Percentiles rank a stretch among this genome's conserved stretches.
Evolutionary conservation across 2,888 invertebrate species (phyloP).

Genomic region (Dolichomitus sp.): DNA sequence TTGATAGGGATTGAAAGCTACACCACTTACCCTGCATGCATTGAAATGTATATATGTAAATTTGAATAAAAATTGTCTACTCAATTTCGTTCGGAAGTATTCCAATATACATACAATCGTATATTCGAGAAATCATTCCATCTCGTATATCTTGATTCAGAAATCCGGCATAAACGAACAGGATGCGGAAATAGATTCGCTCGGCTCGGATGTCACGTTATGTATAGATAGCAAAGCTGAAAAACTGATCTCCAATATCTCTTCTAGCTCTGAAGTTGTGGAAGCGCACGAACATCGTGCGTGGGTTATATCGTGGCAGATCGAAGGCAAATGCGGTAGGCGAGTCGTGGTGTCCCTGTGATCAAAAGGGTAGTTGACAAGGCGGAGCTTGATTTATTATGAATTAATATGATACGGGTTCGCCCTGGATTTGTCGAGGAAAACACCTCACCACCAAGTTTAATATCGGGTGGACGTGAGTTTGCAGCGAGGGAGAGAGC

Average conservation of each 20-base stretch:
- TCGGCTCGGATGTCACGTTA: slow-evolving; percentile 27
- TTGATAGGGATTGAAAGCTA: background rate
- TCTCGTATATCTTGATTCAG: slow-evolving; percentile 52
- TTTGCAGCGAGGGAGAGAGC: background rate
- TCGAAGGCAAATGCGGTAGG: background rate
- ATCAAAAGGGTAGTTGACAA: slow-evolving; percentile 43
- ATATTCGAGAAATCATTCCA: slow-evolving; percentile 40
- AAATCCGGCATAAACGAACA: slow-evolving; percentile 38
- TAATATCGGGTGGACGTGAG: slow-evolving; percentile 18
- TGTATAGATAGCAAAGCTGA: slow-evolving; percentile 12
- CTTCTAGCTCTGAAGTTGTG: slow-evolving; percentile 23
- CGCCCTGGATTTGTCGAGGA: slow-evolving; percentile 51
- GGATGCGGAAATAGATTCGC: slow-evolving; percentile 52
- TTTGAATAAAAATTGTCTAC: slow-evolving; percentile 43
- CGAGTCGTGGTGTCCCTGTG: background rate
- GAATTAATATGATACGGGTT: slow-evolving; percentile 77
- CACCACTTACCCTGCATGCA: background rate
- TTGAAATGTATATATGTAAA: background rate
- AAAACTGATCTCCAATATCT: slow-evolving; percentile 49
- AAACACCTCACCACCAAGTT: slow-evolving; percentile 60
- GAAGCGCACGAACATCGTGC: slow-evolving; percentile 7
- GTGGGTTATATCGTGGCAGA: background rate
- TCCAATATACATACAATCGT: slow-evolving; percentile 6
- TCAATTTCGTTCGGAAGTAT: slow-evolving; percentile 22
- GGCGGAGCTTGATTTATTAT: slow-evolving; percentile 64